A percentile compares a stretch with the other conserved stretches of the same genome.
phyloP scores from a whole-genome alignment of 2,888 invertebrate species.

The Agrypnus murinus region DNA sequence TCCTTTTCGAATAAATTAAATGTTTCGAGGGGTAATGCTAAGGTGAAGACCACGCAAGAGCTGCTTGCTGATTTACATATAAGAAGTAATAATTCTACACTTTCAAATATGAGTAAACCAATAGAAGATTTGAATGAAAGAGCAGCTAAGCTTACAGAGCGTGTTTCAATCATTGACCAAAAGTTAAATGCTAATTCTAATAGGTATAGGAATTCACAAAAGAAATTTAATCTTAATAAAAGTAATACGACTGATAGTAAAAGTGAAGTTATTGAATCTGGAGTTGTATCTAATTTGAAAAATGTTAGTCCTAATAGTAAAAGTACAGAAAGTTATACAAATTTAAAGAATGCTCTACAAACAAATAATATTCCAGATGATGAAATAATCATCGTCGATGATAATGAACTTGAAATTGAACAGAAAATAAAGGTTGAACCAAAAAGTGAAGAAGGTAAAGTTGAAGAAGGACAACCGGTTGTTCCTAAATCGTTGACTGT shows the following conservation, averaged over 20 bases:
- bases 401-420: slow-evolving; percentile 53
- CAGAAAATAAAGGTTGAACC: slow-evolving; percentile 43
- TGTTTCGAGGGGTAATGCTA: slow-evolving; percentile 75
- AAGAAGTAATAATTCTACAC: slow-evolving; percentile 56
- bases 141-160: slow-evolving; percentile 69
- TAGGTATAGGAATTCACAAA: slow-evolving; percentile 65
- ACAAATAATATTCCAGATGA: slow-evolving; percentile 52
- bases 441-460: slow-evolving; percentile 19
- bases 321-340: not conserved
- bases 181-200: slow-evolving; percentile 68
- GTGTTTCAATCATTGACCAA: slow-evolving; percentile 69
- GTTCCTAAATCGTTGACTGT: slow-evolving; percentile 70
- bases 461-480: slow-evolving; percentile 14
- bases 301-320: slow-evolving; percentile 14
- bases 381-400: slow-evolving; percentile 59
- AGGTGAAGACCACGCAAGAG: slow-evolving; percentile 87
- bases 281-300: slow-evolving; percentile 66
- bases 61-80: slow-evolving; percentile 84
- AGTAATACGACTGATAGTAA: slow-evolving; percentile 31
- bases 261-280: slow-evolving; percentile 63
- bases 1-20: slow-evolving; percentile 75
- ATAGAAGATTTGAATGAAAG: slow-evolving; percentile 68
- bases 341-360: slow-evolving; percentile 24
- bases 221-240: slow-evolving; percentile 51
- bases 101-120: slow-evolving; percentile 54